Evolutionary conservation across 2,888 invertebrate genomes (phyloP).

Genomic region (Nemapogon koenigi): DNA sequence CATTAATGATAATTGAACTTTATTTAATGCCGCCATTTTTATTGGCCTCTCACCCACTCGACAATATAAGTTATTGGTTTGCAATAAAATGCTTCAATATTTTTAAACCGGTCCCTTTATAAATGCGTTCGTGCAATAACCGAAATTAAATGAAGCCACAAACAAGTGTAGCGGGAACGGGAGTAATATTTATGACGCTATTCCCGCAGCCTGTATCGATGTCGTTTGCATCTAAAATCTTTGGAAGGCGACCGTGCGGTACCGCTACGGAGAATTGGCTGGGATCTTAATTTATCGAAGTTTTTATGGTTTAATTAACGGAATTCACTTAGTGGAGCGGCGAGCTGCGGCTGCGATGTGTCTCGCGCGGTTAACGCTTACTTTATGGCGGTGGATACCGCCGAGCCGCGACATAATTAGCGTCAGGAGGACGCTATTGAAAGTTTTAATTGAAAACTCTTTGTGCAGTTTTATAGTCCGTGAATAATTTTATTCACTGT

Average conservation of each 20-base stretch:
- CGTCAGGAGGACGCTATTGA: conserved; percentile 43
- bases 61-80: too few species aligned
- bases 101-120: conserved; percentile 1
- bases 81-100: too few species aligned
- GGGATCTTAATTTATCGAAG: conserved; percentile 66
- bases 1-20: background rate
- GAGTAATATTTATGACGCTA: conserved; percentile 34
- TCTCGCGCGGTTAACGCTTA: conserved; percentile 36
- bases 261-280: conserved; percentile 62
- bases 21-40: background rate
- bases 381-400: conserved; percentile 53
- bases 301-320: conserved; percentile 68
- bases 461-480: conserved; percentile 56
- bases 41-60: too few species aligned
- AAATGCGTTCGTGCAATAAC: conserved; percentile 14
- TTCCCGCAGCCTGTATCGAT: conserved; percentile 42
- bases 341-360: conserved; percentile 23
- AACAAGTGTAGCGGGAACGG: conserved; percentile 36
- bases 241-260: conserved; percentile 42
- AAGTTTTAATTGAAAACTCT: conserved; percentile 64
- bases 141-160: conserved; percentile 40
- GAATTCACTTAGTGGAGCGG: conserved; percentile 53
- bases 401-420: conserved; percentile 46
- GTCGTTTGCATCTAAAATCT: conserved; percentile 63
- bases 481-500: conserved; percentile 47